Evolutionary conservation across 2,113 vertebrate genomes (phyloP), one percentile per base, ranked within the genome.

Genomic region (Salvelinus namaycush): DNA sequence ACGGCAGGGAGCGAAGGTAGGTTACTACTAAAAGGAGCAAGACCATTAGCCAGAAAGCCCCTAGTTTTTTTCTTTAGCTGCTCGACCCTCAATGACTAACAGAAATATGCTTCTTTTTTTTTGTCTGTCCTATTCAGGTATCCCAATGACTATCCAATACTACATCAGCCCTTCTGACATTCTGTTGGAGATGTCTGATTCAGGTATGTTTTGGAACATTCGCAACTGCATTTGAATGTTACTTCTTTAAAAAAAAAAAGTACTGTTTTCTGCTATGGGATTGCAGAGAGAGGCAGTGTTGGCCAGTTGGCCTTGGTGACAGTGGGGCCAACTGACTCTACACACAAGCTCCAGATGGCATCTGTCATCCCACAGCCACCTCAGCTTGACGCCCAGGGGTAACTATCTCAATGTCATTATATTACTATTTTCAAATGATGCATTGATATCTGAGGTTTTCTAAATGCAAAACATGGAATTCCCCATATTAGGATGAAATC

Each of bases 61-160:
- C 39, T 44, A 44, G 39, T 44, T 2, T 2, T 2, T 44, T 44
- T 12, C 39, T 44, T 44, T 44, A 44, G 39, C 39, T 44, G 39
- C 9, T 44, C 9, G 39, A 11, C 39, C 39, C 39, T 44, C 39
- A 3, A 44, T 44, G 39, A 44, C 9, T 1, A 44, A 44, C 39
- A 11, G 9, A 44, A 44, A 44, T 44, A 11, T 44, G 39, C 3
- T 24, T 3, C 0, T n/a, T 62, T 60, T 8, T 62, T 5, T 34
- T 54, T 70, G 27, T 54, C 20, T 51, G 31, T 9, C 67, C 16
- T 67, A 75, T 74, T n/a, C 77, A 96, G 95, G 93, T 80, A 85
- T 69, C 4, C 94, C 91, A 65, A 86, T 92, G 88, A 93, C 64
- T 24, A 88, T 94, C 68, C 92, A 94, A 86, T 96, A 95, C 86